phyloP scores from a whole-genome alignment of 2,797 vertebrate species.

The Pogoniulus pusillus region DNA sequence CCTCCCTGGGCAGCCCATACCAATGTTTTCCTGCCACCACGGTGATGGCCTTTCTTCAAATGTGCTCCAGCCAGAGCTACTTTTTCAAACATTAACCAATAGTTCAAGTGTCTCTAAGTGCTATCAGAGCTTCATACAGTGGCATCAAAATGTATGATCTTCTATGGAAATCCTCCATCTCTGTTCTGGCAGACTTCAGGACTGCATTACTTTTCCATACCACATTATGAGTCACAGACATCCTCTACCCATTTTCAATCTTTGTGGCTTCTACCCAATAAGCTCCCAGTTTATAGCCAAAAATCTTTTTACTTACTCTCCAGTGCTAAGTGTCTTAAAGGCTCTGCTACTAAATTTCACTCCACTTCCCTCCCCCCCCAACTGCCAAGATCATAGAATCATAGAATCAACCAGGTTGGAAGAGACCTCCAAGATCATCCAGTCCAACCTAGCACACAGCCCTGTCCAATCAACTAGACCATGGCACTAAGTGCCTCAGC shows the following conservation, averaged over 20 bases:
- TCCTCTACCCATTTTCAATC: neutral
- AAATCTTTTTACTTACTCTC: neutral
- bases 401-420: too few species aligned
- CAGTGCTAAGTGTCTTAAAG: neutral
- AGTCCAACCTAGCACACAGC: too few species aligned
- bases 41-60: neutral
- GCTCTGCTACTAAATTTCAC: neutral
- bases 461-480: too few species aligned
- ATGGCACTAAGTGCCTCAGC: too few species aligned
- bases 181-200: neutral
- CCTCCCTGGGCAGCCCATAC: too few species aligned
- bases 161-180: rapidly evolving
- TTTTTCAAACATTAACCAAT: neutral
- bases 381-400: neutral
- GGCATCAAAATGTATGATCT: neutral
- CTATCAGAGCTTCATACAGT: neutral
- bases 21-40: neutral
- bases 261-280: neutral
- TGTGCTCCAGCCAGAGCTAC: neutral
- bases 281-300: neutral
- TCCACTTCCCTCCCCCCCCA: neutral
- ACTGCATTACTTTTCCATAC: neutral
- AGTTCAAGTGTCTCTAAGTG: neutral
- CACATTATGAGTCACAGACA: neutral
- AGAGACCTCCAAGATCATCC: too few species aligned